Conservation (phyloP, 2,113 vertebrate genomes). For the Todiramphus chloris region DNA sequence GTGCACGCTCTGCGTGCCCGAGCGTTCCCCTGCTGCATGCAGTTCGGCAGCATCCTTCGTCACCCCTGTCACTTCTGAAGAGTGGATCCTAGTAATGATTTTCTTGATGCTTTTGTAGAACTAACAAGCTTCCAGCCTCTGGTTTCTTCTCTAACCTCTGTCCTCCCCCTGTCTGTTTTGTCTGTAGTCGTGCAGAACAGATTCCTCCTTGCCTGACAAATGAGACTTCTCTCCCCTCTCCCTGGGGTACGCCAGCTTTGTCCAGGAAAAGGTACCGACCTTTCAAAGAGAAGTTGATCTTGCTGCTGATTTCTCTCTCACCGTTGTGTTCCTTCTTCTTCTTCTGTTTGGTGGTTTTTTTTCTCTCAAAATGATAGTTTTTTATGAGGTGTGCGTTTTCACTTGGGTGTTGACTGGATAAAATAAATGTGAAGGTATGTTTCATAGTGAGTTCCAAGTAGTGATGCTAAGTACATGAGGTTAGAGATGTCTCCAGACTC, state of each 20-base stretch:
- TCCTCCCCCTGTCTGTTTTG: slow-evolving; percentile 78
- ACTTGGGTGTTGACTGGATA: background rate
- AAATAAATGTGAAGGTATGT: background rate
- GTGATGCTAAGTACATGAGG: background rate
- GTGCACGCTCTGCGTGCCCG: background rate
- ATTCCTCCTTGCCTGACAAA: slow-evolving; percentile 98
- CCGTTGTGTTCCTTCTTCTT: background rate
- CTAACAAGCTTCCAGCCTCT: slow-evolving; percentile 74
- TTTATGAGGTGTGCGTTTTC: background rate
- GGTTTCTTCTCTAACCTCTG: slow-evolving; percentile 78
- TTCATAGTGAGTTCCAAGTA: background rate
- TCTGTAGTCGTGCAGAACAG: slow-evolving; percentile 96
- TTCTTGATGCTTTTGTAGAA: slow-evolving; percentile 50
- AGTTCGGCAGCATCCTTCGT: background rate
- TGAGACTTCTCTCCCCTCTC: slow-evolving; percentile 98
- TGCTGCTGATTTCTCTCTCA: background rate
- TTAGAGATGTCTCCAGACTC: background rate
- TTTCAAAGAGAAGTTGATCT: slow-evolving; percentile 60
- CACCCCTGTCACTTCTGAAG: background rate
- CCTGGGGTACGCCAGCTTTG: slow-evolving; percentile 98
- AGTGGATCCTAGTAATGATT: background rate
- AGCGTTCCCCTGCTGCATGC: background rate
- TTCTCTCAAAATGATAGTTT: background rate
- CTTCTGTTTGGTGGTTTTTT: background rate
- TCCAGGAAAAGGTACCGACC: slow-evolving; percentile 97